Conservation (phyloP, 2,113 vertebrate genomes). For the Pelmatolapia mariae region DNA sequence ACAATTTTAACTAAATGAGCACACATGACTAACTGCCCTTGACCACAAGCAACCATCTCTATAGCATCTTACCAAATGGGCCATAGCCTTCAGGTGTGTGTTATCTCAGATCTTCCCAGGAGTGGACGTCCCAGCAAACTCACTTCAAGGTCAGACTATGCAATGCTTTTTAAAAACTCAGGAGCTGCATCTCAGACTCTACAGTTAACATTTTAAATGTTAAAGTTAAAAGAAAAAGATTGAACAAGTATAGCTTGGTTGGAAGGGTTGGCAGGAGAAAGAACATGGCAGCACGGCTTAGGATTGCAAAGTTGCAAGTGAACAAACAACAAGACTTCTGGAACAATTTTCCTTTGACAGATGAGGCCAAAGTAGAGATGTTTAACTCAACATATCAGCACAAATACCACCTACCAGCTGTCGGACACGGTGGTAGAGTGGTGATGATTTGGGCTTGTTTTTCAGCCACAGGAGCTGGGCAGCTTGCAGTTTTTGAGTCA, state of each 20-base stretch:
- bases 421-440: not conserved
- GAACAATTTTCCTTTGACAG: not conserved
- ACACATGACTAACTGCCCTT: not conserved
- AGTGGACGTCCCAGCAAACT: not conserved
- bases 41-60: not conserved
- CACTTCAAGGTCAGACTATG: not conserved
- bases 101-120: not conserved
- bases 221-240: not conserved
- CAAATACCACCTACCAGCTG: not conserved
- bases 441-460: not conserved
- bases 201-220: not conserved
- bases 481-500: not conserved
- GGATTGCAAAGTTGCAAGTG: not conserved
- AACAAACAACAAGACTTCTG: not conserved
- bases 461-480: not conserved
- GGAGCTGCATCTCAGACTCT: not conserved
- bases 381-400: not conserved
- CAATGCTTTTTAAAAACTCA: not conserved
- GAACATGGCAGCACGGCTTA: not conserved
- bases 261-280: not conserved
- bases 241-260: fast-evolving
- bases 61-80: not conserved
- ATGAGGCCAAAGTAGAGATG: not conserved
- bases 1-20: not conserved
- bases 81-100: not conserved